These are phyloP conservation scores for Cirrhinus mrigala DNA, from an alignment of 2,797 vertebrate species.

Conservation along the genomic window DNA sequence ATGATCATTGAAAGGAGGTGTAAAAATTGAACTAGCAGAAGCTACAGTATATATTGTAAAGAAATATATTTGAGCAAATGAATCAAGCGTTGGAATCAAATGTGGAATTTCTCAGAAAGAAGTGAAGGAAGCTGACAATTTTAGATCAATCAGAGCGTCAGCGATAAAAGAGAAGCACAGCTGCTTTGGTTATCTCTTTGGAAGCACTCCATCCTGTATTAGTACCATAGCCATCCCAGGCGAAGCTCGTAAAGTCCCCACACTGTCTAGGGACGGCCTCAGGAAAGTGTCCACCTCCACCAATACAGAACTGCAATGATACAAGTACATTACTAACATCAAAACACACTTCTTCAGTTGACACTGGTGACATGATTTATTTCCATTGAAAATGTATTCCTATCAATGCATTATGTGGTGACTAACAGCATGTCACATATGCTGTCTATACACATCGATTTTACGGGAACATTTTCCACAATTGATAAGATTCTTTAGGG, in stretches of 20 bases:
- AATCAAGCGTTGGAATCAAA: neutral
- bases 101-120: neutral
- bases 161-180: conserved; percentile 11
- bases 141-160: neutral
- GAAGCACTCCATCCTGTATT: neutral
- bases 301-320: conserved; percentile 28
- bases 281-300: conserved; percentile 4
- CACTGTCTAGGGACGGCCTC: neutral
- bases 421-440: neutral
- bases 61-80: neutral
- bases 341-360: neutral
- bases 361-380: neutral
- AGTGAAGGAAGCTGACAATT: neutral
- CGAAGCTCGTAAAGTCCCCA: neutral
- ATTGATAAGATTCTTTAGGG: too few relatives aligned
- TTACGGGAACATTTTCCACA: neutral
- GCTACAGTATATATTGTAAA: neutral
- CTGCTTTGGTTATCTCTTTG: neutral
- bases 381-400: neutral
- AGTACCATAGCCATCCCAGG: neutral
- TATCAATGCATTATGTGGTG: neutral
- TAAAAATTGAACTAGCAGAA: neutral
- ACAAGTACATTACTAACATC: conserved; percentile 12
- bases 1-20: neutral
- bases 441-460: neutral